A percentile compares a stretch with the other conserved stretches of the same genome.
These are phyloP conservation scores for Salpingus planirostris DNA, from an alignment of 2,888 invertebrate genomes.

Conservation along the genomic window DNA sequence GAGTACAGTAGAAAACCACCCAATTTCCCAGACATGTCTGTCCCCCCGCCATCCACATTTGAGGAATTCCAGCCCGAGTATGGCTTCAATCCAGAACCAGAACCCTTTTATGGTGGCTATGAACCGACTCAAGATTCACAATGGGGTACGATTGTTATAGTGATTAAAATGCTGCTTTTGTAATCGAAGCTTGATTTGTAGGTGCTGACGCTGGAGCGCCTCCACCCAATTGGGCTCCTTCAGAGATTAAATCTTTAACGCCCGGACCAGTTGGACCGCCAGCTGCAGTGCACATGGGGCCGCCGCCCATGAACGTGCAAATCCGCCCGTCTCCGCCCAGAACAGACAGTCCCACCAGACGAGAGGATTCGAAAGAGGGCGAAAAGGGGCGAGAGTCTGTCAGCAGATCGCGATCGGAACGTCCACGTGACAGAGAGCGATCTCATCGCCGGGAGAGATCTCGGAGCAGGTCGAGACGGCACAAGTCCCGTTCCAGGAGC, in stretches of 20 bases:
- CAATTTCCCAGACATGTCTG: slow-evolving; percentile 54
- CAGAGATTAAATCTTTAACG: slow-evolving; percentile 60
- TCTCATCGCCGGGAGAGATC: slow-evolving; percentile 60
- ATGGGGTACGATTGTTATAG: slow-evolving; percentile 46
- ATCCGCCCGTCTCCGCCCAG: slow-evolving; percentile 10
- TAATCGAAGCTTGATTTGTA: slow-evolving; percentile 8
- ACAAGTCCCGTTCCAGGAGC: slow-evolving; percentile 63
- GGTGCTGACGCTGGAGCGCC: slow-evolving; percentile 26
- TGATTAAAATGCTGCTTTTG: slow-evolving; percentile 5
- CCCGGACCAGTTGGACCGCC: slow-evolving; percentile 48
- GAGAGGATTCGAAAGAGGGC: slow-evolving; percentile 10
- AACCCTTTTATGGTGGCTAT: slow-evolving; percentile 52
- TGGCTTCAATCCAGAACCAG: slow-evolving; percentile 47
- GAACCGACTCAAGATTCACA: slow-evolving; percentile 68
- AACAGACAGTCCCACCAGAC: slow-evolving; percentile 11
- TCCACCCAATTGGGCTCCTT: slow-evolving; percentile 51
- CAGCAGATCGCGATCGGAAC: slow-evolving; percentile 39
- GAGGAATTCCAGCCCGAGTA: slow-evolving; percentile 41
- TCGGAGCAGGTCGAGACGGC: slow-evolving; percentile 57
- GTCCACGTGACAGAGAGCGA: slow-evolving; percentile 42
- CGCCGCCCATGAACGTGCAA: slow-evolving; percentile 16
- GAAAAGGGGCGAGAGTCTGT: slow-evolving; percentile 18
- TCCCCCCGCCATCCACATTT: slow-evolving; percentile 48
- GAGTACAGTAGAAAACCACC: slow-evolving; percentile 70
- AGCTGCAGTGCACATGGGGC: slow-evolving; percentile 32